Evolutionary conservation across 1,140 invertebrate genomes (phyloP).

Genomic region (Drepana arcuata): DNA sequence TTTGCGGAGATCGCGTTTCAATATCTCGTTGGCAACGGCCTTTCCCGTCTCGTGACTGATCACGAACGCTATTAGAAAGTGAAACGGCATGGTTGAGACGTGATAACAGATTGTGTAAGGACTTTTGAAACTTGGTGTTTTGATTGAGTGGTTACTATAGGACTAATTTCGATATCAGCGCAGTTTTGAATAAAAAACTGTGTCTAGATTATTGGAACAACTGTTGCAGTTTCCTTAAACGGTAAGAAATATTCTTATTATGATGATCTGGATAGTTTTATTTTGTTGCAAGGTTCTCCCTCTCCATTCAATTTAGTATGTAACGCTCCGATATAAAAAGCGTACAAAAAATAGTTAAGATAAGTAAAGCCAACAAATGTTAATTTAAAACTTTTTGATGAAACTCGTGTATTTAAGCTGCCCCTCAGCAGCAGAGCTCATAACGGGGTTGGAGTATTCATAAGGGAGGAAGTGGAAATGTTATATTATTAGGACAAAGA

Average conservation of each 20-base stretch:
- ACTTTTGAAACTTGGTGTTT: conserved; percentile 28
- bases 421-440: conserved; percentile 28
- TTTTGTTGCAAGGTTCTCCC: too few relatives aligned
- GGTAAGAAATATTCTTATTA: conserved; percentile 31
- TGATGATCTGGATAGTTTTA: too few relatives aligned
- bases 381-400: not conserved
- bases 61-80: conserved; percentile 45
- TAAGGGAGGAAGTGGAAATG: conserved; percentile 45
- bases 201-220: conserved; percentile 60
- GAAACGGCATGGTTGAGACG: conserved; percentile 39
- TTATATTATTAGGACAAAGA: conserved; percentile 48
- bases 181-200: conserved; percentile 60
- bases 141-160: conserved; percentile 30
- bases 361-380: not conserved
- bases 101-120: conserved; percentile 49
- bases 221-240: conserved; percentile 29
- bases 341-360: not conserved
- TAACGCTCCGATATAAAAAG: not conserved
- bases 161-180: conserved; percentile 58
- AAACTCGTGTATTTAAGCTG: conserved; percentile 19
- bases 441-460: conserved; percentile 44
- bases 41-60: conserved; percentile 42
- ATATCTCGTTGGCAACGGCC: conserved; percentile 22
- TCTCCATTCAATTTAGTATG: too few relatives aligned
- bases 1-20: conserved; percentile 46